These are phyloP conservation scores for Hippopotamyrus pictus DNA, from an alignment of 2,797 vertebrate genomes.

Conservation along the genomic window DNA sequence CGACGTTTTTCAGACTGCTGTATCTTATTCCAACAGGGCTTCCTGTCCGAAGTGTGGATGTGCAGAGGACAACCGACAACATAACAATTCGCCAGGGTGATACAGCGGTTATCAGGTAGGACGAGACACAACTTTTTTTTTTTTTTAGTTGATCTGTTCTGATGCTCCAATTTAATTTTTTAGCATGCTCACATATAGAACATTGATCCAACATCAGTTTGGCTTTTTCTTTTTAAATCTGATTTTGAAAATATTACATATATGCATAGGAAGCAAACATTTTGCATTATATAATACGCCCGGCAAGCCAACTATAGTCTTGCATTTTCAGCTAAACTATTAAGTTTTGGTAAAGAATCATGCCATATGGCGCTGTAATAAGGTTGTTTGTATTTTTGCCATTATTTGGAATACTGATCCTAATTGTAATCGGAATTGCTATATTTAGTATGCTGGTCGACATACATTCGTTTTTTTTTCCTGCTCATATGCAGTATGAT, in stretches of 20 bases:
- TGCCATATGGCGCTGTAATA: background rate
- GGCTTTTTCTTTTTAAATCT: background rate
- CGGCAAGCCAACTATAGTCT: background rate
- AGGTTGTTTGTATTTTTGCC: background rate
- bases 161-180: background rate
- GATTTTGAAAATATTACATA: background rate
- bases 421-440: background rate
- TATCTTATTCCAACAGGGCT: slow-evolving; percentile 99
- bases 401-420: slow-evolving; percentile 1
- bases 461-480: background rate
- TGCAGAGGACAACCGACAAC: slow-evolving; percentile 96
- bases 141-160: background rate
- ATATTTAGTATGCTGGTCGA: slow-evolving; percentile 8
- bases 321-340: background rate
- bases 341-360: background rate
- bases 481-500: background rate
- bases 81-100: slow-evolving; percentile 98
- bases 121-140: slow-evolving; percentile 26
- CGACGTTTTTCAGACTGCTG: slow-evolving; percentile 92
- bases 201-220: background rate
- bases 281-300: background rate
- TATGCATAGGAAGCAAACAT: background rate
- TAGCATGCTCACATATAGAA: background rate
- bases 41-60: slow-evolving; percentile 96
- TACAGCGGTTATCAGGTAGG: slow-evolving; percentile 97